A percentile compares a stretch with the other conserved stretches of the same genome.
These are phyloP conservation scores for Tadarida brasiliensis DNA, from an alignment of 2,797 vertebrate genomes.

Conservation along the genomic window DNA sequence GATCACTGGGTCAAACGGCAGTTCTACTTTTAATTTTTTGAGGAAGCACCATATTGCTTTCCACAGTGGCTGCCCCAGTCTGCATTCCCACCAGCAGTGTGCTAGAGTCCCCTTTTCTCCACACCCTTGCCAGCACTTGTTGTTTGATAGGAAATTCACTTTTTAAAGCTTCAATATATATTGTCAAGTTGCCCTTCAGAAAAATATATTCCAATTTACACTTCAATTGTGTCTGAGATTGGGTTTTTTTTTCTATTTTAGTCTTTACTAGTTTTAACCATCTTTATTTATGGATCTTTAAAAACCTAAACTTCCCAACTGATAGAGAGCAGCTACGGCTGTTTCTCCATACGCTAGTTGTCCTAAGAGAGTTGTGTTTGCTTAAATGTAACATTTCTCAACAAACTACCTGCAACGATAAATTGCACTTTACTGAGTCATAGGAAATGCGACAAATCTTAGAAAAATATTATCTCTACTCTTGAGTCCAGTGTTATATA, in stretches of 20 bases:
- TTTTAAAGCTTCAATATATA: conserved; percentile 36
- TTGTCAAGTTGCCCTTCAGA: background rate
- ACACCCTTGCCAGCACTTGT: too few relatives aligned
- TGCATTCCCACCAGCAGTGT: too few relatives aligned
- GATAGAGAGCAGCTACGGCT: background rate
- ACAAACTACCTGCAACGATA: background rate
- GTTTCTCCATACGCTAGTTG: conserved; percentile 32
- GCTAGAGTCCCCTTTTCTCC: too few relatives aligned
- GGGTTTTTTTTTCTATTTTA: conserved; percentile 35
- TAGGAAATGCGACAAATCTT: conserved; percentile 45
- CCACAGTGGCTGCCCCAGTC: too few relatives aligned
- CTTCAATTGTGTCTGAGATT: background rate
- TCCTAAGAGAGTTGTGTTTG: background rate
- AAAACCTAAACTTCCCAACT: conserved; percentile 44
- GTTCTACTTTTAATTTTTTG: too few relatives aligned
- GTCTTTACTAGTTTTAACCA: background rate
- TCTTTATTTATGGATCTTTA: conserved; percentile 30
- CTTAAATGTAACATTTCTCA: conserved; percentile 62
- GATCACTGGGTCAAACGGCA: too few relatives aligned
- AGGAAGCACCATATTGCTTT: too few relatives aligned
- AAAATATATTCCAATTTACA: conserved; percentile 38
- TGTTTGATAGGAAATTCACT: background rate
- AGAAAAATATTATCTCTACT: conserved; percentile 18
- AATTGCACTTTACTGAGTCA: conserved; percentile 49
- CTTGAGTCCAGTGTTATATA: background rate